Evolutionary conservation across 1,140 invertebrate genomes (phyloP), one percentile per base, ranked within the genome.

Genomic region (Orussus abietinus): DNA sequence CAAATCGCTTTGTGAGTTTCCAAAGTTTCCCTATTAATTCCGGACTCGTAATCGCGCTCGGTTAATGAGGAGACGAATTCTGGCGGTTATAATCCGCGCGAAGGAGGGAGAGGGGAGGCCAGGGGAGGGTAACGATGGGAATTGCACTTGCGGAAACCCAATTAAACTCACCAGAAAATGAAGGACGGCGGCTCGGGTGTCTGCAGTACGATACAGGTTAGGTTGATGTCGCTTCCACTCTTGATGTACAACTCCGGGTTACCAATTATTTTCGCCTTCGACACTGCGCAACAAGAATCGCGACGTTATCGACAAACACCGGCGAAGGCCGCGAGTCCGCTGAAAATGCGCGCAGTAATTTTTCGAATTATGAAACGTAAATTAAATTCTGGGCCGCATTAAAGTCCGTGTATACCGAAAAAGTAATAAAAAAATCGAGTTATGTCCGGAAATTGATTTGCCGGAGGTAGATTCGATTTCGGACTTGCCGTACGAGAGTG

Each of bases 181-280:
- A 90, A 92, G 53, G 82, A 82, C 25, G 90, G 90, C n/a, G 89
- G 88, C 49, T 89, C 87, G 0, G 90, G 88, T 17, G 88, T 88
- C 63, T 91, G 84, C 47, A 82, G 77, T 4, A 91, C 88, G 45
- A 88, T 79, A 72, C 90, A 92, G 34, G 89, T 92, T 54, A 93
- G 77, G 75, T 92, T 92, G 63, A 93, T 90, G 75, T 92, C 89
- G 52, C 86, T 90, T 20, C 89, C 90, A 53, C 85, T 88, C 53
- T 89, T 86, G 58, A 92, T 86, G 75, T 86, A 89, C 47, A 90
- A 75, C 66, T 92, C 88, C 10, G 85, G 78, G 54, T 88, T 89
- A 11, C 88, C 88, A 36, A 86, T 69, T 55, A 94, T 92, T 72
- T 89, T 85, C 19, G 90, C 89, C 71, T 90, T 87, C 34, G 90